A percentile compares a stretch with the other conserved stretches of the same genome.
phyloP scores from a whole-genome alignment of 2,888 invertebrate genomes.

The Melipona bicolor region DNA sequence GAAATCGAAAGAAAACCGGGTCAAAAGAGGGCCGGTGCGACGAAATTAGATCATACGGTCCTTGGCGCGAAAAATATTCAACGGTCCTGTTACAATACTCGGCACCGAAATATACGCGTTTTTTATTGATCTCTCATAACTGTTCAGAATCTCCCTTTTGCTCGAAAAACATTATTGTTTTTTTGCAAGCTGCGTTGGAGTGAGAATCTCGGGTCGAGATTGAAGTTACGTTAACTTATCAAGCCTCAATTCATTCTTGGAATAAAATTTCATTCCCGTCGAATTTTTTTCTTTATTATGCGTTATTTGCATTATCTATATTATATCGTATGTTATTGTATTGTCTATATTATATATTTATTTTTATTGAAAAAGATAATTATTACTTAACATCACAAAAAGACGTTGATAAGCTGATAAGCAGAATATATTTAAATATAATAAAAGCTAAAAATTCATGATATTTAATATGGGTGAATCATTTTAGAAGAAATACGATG shows the following conservation, averaged over 20 bases:
- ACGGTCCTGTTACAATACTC: too few species aligned
- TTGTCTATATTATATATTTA: too few species aligned
- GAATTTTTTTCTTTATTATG: not conserved
- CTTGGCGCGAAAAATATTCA: conserved; percentile 12
- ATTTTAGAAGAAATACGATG: not conserved
- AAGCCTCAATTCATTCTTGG: not conserved
- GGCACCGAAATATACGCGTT: too few species aligned
- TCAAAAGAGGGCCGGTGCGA: conserved; percentile 25
- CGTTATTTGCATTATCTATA: too few species aligned
- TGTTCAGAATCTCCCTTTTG: accelerated
- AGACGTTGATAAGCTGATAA: not conserved
- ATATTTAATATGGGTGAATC: not conserved
- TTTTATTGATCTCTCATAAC: not conserved
- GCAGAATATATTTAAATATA: not conserved
- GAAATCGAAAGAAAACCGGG: conserved; percentile 33
- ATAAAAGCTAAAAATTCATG: not conserved
- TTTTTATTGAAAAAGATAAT: not conserved
- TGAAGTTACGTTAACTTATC: not conserved
- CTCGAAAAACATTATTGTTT: not conserved
- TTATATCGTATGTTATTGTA: too few species aligned
- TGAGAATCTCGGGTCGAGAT: too few species aligned
- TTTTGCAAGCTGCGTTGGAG: not conserved
- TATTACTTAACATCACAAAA: not conserved
- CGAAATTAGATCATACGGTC: conserved; percentile 26
- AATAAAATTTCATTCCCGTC: not conserved